These are phyloP conservation scores for Chromobotia macracanthus DNA, from an alignment of 2,797 vertebrate species.

Conservation along the genomic window DNA sequence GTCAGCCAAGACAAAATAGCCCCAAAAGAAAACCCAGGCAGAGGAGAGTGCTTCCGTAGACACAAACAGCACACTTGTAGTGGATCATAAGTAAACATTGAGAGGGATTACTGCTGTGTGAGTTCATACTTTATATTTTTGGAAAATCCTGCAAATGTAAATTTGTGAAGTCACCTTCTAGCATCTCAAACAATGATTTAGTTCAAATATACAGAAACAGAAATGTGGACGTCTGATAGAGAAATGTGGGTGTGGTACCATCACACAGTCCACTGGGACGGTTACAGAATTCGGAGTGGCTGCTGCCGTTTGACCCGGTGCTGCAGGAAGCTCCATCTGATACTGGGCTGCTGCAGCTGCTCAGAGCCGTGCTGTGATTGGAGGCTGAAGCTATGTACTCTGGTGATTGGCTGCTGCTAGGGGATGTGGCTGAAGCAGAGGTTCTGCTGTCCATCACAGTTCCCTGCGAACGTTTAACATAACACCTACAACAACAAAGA, in stretches of 20 bases:
- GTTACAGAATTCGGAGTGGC: slow-evolving; percentile 79
- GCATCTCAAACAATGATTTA: not conserved
- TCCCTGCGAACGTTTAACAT: slow-evolving; percentile 82
- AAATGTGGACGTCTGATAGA: too few species aligned
- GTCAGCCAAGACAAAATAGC: too few species aligned
- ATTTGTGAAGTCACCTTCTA: too few species aligned
- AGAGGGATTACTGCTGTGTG: too few species aligned
- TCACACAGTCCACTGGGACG: slow-evolving; percentile 84
- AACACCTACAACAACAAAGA: slow-evolving; percentile 79
- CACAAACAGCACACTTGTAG: too few species aligned
- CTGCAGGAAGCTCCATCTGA: slow-evolving; percentile 78
- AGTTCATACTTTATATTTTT: too few species aligned
- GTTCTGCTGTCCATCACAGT: slow-evolving; percentile 74
- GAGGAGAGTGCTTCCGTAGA: not conserved
- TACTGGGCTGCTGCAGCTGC: slow-evolving; percentile 68
- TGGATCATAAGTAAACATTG: too few species aligned
- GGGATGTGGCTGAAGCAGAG: slow-evolving; percentile 68
- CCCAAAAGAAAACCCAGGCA: too few species aligned
- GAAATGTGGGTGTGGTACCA: slow-evolving; percentile 71
- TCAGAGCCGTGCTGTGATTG: slow-evolving; percentile 63
- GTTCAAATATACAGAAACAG: too few species aligned
- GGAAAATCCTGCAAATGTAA: too few species aligned
- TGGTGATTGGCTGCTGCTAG: slow-evolving; percentile 73
- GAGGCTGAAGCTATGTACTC: slow-evolving; percentile 71
- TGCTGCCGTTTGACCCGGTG: slow-evolving; percentile 72